Evolutionary conservation across 2,113 vertebrate species (phyloP), one percentile per base, ranked within the genome.

Genomic region (Thinocorus orbignyianus): DNA sequence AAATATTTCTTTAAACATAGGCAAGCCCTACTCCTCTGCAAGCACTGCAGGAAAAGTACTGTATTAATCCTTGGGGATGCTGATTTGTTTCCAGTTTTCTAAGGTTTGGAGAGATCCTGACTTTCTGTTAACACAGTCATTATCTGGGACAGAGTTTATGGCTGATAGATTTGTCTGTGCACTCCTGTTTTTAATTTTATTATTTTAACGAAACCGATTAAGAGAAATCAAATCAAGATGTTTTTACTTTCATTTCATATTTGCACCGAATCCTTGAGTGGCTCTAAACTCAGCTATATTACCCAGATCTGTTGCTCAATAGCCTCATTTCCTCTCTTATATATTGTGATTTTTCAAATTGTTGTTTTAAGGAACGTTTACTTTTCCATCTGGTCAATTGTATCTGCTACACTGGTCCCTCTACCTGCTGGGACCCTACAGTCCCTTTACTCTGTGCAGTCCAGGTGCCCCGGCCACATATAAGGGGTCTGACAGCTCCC

Each of bases 1-100:
- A 84, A 74, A n/a, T 89, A 88, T 46, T 89, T 91, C 15, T 35
- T 84, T 69, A 73, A 84, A 19, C 66, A 70, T 4, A 62, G 33
- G 54, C 28, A 73, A 93, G 44, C 33, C 18, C 18, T 37, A 23
- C 9, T 82, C 18, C 44, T 35, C 57, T 85, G 48, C 71, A 76
- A 83, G 41, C 6, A 7, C 24, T 61, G 76, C 33, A 83, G 49
- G 57, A 60, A 55, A 84, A 88, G 7, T 25, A 12, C 26, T 13
- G 26, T n/a, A 39, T 17, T 39, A 42, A 37, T 39, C 35, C 81
- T 46, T 33, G 20, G 48, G 26, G 41, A 81, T 42, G 20, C 13
- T 30, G 15, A 42, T 71, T 90, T 61, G 23, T 57, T 93, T 44
- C 24, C 65, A 39, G 28, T 70, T 84, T 86, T 66, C n/a, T 37